Evolutionary conservation across 2,888 invertebrate genomes (phyloP).

Genomic region (Stenotaenia linearis): DNA sequence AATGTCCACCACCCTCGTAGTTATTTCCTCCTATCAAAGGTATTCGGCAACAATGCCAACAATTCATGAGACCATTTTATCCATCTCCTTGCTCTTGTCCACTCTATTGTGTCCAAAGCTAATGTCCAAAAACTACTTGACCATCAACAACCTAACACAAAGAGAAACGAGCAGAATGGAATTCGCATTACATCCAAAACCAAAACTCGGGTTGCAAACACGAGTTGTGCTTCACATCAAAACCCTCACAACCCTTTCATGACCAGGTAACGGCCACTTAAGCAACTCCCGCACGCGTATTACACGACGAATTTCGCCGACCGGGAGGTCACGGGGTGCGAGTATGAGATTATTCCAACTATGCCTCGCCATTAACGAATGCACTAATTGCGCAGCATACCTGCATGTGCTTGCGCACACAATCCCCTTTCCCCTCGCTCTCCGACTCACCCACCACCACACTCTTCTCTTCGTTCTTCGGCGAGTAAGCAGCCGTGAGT

Average conservation of each 20-base stretch:
- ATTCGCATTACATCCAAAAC: not conserved
- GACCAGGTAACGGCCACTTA: conserved; percentile 24
- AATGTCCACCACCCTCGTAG: not conserved
- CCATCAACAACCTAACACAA: conserved; percentile 13
- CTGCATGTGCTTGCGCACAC: conserved; percentile 10
- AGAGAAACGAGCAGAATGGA: conserved; percentile 12
- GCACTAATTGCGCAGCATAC: conserved; percentile 13
- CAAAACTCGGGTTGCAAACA: not conserved
- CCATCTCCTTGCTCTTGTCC: not conserved
- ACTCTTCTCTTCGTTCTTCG: not conserved
- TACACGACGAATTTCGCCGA: conserved; percentile 10
- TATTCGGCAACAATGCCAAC: conserved; percentile 9
- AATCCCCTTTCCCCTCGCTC: not conserved
- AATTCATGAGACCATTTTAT: not conserved
- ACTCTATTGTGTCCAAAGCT: conserved; percentile 11
- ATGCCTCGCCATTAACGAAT: conserved; percentile 3
- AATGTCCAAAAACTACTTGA: conserved; percentile 18
- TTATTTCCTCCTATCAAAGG: not conserved
- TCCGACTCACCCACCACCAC: not conserved
- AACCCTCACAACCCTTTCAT: not conserved
- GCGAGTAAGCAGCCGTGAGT: not conserved
- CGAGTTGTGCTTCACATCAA: not conserved
- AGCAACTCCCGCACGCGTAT: not conserved
- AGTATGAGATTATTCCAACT: conserved; percentile 19
- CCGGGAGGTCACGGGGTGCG: conserved; percentile 14